phyloP scores from a whole-genome alignment of 2,888 invertebrate species.

The Macaria liturata region DNA sequence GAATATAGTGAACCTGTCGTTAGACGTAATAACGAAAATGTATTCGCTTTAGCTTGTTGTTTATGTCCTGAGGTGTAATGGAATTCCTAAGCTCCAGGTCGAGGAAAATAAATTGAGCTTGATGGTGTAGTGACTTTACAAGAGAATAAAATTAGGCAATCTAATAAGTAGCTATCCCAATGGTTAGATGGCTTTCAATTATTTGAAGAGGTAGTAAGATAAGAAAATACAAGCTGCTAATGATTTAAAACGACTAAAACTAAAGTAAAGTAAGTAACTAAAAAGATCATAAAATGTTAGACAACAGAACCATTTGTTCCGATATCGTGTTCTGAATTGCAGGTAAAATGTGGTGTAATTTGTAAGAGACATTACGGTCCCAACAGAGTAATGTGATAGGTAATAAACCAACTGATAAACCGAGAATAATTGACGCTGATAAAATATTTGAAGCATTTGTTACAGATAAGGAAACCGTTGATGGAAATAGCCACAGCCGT shows the following conservation, averaged over 20 bases:
- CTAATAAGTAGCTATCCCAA: too few relatives aligned
- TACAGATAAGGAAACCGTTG: conserved; percentile 32
- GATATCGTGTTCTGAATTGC: conserved; percentile 10
- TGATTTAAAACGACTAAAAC: neutral
- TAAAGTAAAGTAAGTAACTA: too few relatives aligned
- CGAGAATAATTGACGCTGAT: conserved; percentile 32
- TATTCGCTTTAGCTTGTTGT: conserved; percentile 7
- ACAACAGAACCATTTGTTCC: conserved; percentile 1
- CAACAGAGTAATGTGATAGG: conserved; percentile 29
- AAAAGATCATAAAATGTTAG: conserved; percentile 10
- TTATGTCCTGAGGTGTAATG: conserved; percentile 7
- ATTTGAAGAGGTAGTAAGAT: too few relatives aligned
- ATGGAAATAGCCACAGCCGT: conserved; percentile 12
- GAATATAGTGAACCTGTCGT: neutral
- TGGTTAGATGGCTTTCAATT: too few relatives aligned
- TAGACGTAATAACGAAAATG: conserved; percentile 10
- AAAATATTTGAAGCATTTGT: conserved; percentile 35
- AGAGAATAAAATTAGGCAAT: too few relatives aligned
- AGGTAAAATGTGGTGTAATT: conserved; percentile 22
- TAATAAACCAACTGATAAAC: conserved; percentile 36
- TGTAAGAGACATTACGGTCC: conserved; percentile 29
- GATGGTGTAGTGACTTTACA: too few relatives aligned
- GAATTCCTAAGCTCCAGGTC: conserved; percentile 2
- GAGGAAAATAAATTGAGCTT: too few relatives aligned
- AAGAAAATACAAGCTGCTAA: too few relatives aligned